Percentiles rank a stretch among this genome's conserved stretches.
phyloP scores from a whole-genome alignment of 1,140 invertebrate genomes.

The Heliothis subflexa region DNA sequence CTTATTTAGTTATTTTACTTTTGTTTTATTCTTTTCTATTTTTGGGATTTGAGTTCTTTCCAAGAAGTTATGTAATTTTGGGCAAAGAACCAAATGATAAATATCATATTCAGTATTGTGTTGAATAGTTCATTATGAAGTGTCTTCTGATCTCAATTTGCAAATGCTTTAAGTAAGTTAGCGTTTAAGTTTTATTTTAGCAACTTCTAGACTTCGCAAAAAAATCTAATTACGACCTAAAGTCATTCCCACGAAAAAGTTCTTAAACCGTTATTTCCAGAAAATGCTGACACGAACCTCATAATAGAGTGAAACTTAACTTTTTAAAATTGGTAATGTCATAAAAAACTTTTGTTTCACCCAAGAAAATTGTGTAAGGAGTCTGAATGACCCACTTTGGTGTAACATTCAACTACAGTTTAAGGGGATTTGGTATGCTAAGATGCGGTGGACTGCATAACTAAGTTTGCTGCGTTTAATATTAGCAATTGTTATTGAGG shows the following conservation, averaged over 20 bases:
- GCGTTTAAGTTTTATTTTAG: no score
- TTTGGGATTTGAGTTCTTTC: no score
- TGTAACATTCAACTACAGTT: constrained; percentile 24
- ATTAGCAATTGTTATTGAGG: constrained; percentile 7
- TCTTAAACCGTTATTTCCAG: constrained; percentile 23
- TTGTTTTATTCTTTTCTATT: not conserved
- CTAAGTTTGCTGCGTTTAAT: constrained; percentile 13
- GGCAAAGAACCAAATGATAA: no score
- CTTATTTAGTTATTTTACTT: not conserved
- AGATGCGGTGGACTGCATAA: constrained; percentile 26
- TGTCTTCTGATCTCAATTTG: no score
- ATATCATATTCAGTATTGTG: no score
- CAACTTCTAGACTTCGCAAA: not conserved
- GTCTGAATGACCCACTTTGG: constrained; percentile 34
- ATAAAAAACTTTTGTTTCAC: constrained; percentile 45
- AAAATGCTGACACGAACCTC: constrained; percentile 32
- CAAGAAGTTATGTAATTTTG: no score
- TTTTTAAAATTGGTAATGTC: constrained; percentile 34
- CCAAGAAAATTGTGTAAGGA: constrained; percentile 13
- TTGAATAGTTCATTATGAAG: no score
- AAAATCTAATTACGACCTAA: not conserved
- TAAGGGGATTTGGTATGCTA: constrained; percentile 23
- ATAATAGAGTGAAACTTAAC: constrained; percentile 38
- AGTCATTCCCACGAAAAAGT: constrained; percentile 9
- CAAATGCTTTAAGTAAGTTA: no score